Evolutionary conservation across 1,140 invertebrate species (phyloP).

Genomic region (Nautilus pompilius): DNA sequence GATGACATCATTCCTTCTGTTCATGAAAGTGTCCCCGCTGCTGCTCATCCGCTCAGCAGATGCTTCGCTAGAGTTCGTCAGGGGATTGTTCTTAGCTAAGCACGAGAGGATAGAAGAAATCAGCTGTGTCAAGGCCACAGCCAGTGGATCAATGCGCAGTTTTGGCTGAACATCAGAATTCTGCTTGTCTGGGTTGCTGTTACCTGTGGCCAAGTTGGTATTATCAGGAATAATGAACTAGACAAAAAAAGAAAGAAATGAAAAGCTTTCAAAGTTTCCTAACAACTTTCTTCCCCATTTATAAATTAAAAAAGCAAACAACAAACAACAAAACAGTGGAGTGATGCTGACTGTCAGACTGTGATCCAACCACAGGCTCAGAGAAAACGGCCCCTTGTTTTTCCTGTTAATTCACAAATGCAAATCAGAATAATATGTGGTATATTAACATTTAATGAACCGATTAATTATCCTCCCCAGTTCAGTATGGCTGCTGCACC

Average conservation of each 20-base stretch:
- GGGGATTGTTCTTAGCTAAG: slow-evolving; percentile 46
- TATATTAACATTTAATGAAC: too few relatives aligned
- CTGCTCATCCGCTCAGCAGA: slow-evolving; percentile 44
- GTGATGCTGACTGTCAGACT: slow-evolving; percentile 64
- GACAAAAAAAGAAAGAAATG: neutral
- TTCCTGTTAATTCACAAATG: too few relatives aligned
- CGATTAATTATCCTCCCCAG: too few relatives aligned
- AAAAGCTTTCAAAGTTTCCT: neutral
- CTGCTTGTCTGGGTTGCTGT: neutral
- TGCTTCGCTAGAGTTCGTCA: slow-evolving; percentile 42
- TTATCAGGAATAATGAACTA: slow-evolving; percentile 24
- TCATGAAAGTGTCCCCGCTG: slow-evolving; percentile 41
- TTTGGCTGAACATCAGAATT: slow-evolving; percentile 2
- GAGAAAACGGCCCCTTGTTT: too few relatives aligned
- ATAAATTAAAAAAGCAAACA: neutral
- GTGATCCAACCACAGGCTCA: too few relatives aligned
- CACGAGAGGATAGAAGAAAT: slow-evolving; percentile 41
- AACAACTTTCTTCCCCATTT: neutral
- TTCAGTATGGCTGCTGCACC: too few relatives aligned
- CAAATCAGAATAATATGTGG: too few relatives aligned
- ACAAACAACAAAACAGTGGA: neutral
- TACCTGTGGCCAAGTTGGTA: too few relatives aligned
- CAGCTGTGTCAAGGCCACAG: slow-evolving; percentile 40
- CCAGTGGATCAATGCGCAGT: slow-evolving; percentile 41
- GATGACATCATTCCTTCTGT: slow-evolving; percentile 46